Conservation (phyloP, 1,140 invertebrate genomes). For the Neotoxoptera formosana region DNA sequence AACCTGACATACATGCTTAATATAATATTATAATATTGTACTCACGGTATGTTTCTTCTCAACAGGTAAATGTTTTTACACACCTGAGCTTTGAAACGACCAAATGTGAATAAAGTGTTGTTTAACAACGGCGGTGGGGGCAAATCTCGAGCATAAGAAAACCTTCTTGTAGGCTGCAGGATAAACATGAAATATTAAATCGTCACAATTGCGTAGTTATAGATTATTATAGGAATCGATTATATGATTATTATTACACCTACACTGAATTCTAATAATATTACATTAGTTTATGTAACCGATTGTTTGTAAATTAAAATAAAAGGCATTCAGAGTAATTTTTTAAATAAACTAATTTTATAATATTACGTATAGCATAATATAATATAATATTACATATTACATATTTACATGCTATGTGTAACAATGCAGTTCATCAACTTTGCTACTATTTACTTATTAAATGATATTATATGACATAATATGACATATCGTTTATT, state of each 20-base stretch:
- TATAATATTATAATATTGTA: background rate
- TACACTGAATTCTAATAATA: background rate
- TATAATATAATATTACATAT: too few relatives aligned
- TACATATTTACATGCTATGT: too few relatives aligned
- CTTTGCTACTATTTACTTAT: background rate
- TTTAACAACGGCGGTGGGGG: slow-evolving; percentile 57
- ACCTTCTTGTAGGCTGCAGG: slow-evolving; percentile 10
- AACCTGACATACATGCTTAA: background rate
- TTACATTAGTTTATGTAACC: too few relatives aligned
- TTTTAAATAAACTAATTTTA: too few relatives aligned
- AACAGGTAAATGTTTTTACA: slow-evolving; percentile 61
- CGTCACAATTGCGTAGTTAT: background rate
- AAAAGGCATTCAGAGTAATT: too few relatives aligned
- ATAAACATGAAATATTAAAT: background rate
- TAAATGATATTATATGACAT: background rate
- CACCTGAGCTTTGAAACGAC: slow-evolving; percentile 61
- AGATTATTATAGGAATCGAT: background rate
- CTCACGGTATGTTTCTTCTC: slow-evolving; percentile 55
- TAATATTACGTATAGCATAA: background rate
- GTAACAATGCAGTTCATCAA: background rate
- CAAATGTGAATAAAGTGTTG: slow-evolving; percentile 50
- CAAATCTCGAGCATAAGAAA: slow-evolving; percentile 35
- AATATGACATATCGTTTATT: too few relatives aligned
- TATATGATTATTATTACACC: background rate
- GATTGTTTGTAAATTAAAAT: too few relatives aligned